These are phyloP conservation scores for Sebastes glaucus DNA, from an alignment of 2,797 vertebrate species.

Conservation along the genomic window DNA sequence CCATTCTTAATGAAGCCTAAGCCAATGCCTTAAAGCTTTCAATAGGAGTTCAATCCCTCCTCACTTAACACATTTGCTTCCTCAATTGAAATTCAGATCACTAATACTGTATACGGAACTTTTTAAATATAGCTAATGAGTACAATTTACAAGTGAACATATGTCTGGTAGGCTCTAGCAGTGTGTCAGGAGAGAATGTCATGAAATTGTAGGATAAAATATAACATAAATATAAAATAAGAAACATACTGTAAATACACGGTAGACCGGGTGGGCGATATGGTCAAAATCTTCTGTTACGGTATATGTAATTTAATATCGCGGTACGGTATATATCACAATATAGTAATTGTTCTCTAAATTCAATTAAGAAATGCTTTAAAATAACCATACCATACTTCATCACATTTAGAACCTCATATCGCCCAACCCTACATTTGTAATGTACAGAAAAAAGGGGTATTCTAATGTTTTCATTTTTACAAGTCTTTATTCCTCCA, in stretches of 20 bases:
- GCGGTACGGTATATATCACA: too few species aligned
- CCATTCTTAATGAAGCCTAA: conserved; percentile 74
- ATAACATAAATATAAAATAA: neutral
- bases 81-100: conserved; percentile 44
- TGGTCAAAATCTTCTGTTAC: too few species aligned
- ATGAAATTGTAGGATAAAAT: neutral
- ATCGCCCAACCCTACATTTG: neutral
- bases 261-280: neutral
- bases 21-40: conserved; percentile 63
- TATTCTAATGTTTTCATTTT: neutral
- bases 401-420: too few species aligned
- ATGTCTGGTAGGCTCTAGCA: neutral
- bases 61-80: conserved; percentile 54
- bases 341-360: too few species aligned
- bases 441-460: neutral
- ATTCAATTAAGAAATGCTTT: too few species aligned
- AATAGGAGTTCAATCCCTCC: conserved; percentile 55
- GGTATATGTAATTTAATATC: too few species aligned
- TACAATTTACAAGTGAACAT: neutral
- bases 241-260: neutral
- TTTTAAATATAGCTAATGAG: neutral
- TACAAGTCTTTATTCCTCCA: neutral
- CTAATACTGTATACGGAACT: conserved; percentile 25
- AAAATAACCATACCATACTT: too few species aligned
- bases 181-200: neutral